Base-by-base conservation (phyloP, 2,797 vertebrate genomes). In the Dendrocincla fuliginosa region DNA sequence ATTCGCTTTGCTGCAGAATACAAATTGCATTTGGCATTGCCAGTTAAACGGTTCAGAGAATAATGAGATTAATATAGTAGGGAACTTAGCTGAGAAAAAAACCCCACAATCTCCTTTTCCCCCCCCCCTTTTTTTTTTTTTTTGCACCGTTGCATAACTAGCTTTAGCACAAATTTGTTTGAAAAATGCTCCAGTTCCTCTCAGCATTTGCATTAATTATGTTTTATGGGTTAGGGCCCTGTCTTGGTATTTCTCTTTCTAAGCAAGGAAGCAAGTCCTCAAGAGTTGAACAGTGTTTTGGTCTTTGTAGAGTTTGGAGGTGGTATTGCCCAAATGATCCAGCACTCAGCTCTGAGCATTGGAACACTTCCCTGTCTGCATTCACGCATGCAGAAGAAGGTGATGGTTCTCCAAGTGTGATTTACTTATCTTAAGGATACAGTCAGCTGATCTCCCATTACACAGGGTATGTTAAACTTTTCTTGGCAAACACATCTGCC, bases 1-100 rank as follows among this genome's bases (percentile, higher is more conserved):
- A 98, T 98, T 99, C 98, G 98, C 99, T 98, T 98, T 98, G 99
- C 98, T 98, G 98, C 98, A 98, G 99, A 99, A 99, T 99, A 99
- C 99, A 99, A 99, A 99, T 99, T 99, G 98, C 98, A 99, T 99
- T 99, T 99, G 99, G 99, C 99, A 98, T 98, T 98, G 98, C 98
- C 98, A 98, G 99, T 99, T 99, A 99, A 99, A 99, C 98, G 99
- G 99, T 99, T 99, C 99, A 99, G 98, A 99, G 99, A 98, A 99
- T 99, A 99, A 99, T 99, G 98, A 99, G 99, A 99, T 99, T 99
- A 99, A 99, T 99, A 99, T 99, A 99, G 99, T 98, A 98, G 98
- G 98, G 98, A 99, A 99, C 98, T 98, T 99, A 98, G 98, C 98
- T 98, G 98, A 98, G 98, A 95, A 97, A 98, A 98, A 98, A 96